phyloP scores from a whole-genome alignment of 2,888 invertebrate species.

The Dastarcus helophoroides region DNA sequence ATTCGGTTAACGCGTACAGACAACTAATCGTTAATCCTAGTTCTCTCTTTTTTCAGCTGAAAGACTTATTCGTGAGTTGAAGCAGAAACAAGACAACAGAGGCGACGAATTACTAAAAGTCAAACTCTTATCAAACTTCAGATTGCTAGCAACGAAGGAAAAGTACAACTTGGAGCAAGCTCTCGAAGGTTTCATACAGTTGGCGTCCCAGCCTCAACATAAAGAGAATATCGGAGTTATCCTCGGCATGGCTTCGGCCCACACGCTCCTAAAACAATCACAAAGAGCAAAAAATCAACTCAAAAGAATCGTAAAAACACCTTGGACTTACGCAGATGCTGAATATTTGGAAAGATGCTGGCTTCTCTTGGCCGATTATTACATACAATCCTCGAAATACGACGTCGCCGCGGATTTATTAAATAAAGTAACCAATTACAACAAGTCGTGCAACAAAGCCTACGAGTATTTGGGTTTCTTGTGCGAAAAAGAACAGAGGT shows the following conservation, averaged over 20 bases:
- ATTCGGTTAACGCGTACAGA: neutral
- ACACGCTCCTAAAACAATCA: conserved; percentile 79
- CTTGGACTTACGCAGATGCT: conserved; percentile 92
- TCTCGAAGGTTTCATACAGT: conserved; percentile 59
- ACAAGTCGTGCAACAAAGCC: conserved; percentile 81
- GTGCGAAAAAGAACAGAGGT: conserved; percentile 85
- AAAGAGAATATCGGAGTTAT: conserved; percentile 77
- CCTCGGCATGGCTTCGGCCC: conserved; percentile 59
- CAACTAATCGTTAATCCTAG: neutral
- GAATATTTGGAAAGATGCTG: conserved; percentile 93
- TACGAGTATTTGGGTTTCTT: conserved; percentile 80
- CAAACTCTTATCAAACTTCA: conserved; percentile 66
- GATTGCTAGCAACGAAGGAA: conserved; percentile 72
- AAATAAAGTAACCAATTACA: conserved; percentile 63
- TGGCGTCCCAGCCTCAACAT: conserved; percentile 59
- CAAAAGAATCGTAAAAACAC: conserved; percentile 72
- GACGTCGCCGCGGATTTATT: conserved; percentile 80
- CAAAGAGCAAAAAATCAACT: conserved; percentile 87
- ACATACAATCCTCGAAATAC: conserved; percentile 68
- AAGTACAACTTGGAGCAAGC: conserved; percentile 76
- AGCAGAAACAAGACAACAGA: conserved; percentile 46
- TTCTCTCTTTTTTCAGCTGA: conserved; percentile 43
- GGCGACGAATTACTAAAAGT: conserved; percentile 56
- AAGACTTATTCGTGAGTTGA: conserved; percentile 60
- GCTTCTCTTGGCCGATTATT: conserved; percentile 86